These are phyloP conservation scores for Sebastes aleutianus DNA, from an alignment of 2,797 vertebrate species.

Conservation along the genomic window DNA sequence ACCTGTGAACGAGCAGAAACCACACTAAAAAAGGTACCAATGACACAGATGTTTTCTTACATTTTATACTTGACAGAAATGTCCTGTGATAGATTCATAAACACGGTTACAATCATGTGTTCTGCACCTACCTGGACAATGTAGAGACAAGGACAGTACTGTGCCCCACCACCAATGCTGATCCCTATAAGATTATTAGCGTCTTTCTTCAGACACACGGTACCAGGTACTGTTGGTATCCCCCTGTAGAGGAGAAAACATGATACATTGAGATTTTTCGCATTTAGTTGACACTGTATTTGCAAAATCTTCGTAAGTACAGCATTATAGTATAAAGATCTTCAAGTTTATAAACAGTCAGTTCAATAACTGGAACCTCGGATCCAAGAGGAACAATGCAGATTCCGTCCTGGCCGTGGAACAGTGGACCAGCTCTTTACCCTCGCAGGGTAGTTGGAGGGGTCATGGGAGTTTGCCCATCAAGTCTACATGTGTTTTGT, in stretches of 20 bases:
- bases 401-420: too few relatives aligned
- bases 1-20: constrained; percentile 78
- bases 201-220: constrained; percentile 94
- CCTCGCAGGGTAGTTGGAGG: too few relatives aligned
- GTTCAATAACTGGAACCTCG: too few relatives aligned
- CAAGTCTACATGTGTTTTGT: too few relatives aligned
- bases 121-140: constrained; percentile 90
- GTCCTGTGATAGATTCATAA: accelerated
- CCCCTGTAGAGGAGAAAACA: constrained; percentile 79
- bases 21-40: constrained; percentile 9
- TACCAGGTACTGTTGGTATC: constrained; percentile 96
- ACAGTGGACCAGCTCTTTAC: too few relatives aligned
- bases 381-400: too few relatives aligned
- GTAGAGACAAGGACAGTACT: constrained; percentile 98
- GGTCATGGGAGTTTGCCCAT: too few relatives aligned
- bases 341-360: neutral
- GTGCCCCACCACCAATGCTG: constrained; percentile 97
- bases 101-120: neutral
- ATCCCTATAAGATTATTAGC: constrained; percentile 96
- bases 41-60: neutral
- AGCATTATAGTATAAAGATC: neutral
- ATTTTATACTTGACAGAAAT: accelerated
- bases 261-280: neutral
- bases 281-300: neutral
- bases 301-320: neutral